Evolutionary conservation across 2,888 invertebrate genomes (phyloP), one percentile per base, ranked within the genome.

Genomic region (Hetaerina titia): DNA sequence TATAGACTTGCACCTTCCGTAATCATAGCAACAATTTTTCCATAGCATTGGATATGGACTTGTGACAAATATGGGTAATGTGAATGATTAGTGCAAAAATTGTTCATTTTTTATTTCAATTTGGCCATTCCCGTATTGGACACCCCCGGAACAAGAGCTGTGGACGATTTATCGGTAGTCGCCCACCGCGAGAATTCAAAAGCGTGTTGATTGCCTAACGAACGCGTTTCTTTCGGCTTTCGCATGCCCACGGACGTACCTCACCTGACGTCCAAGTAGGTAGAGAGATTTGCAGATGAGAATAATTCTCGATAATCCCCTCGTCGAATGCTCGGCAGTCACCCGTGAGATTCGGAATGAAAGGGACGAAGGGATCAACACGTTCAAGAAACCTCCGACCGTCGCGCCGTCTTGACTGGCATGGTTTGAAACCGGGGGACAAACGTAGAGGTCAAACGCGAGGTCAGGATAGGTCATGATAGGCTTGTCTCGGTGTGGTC

Each of bases 311-410:
- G 13, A 31, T 81, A 31, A 81, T 81, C 81, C 81, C 81, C 31
- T 31, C 22, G 13, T 25, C 81, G 81, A 31, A 81, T 25, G 81
- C 31, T 2, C 31, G 25, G n/a, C n/a, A n/a, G 81, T 31, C 81
- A 81, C 13, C 25, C 81, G 81, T 81, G 81, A 81, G 81, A 81
- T 81, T 81, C 31, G 81, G 15, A 81, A 81, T 81, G 81, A 31
- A 81, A 31, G 81, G 25, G 13, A 31, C 13, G 13, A 81, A 31
- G 31, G 81, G 81, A 81, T 25, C 13, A 81, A 31, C 81, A 31
- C 25, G 81, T 81, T 9, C 8, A 81, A 81, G 81, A 81, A 81
- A 25, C 81, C 31, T 81, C 81, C 15, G 31, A n/a, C 8, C 81
- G 15, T 22, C 31, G 81, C 81, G 15, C 13, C 31, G 81, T 15